Conservation (phyloP, 2,113 vertebrate species). For the Myodes glareolus region DNA sequence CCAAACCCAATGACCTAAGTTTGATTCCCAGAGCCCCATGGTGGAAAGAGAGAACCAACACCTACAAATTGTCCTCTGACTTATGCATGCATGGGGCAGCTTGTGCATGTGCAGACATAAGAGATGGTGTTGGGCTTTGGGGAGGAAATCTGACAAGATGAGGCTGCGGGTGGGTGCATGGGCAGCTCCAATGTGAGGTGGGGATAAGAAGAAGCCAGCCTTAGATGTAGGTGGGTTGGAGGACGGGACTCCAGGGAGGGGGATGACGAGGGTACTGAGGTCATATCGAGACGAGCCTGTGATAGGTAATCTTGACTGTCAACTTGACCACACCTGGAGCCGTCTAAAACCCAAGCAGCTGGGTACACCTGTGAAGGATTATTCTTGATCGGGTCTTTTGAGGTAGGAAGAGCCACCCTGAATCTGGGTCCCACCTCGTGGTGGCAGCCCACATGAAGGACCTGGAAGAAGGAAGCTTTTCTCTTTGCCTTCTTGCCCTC, state of each 20-base stretch:
- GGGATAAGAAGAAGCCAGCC: not conserved
- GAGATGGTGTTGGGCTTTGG: not conserved
- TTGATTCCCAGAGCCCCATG: not conserved
- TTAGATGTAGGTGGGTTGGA: not conserved
- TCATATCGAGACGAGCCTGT: not conserved
- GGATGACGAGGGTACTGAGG: not conserved
- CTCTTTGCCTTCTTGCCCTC: not conserved
- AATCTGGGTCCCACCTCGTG: not conserved
- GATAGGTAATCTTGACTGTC: not conserved
- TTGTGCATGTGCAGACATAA: not conserved
- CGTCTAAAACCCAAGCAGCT: not conserved
- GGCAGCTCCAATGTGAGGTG: not conserved
- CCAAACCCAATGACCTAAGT: not conserved
- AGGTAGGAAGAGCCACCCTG: not conserved
- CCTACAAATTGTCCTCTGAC: not conserved
- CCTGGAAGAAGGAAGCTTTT: rapidly evolving
- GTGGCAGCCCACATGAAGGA: not conserved
- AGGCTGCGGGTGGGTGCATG: too few species aligned
- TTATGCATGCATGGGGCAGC: not conserved
- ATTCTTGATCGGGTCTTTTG: not conserved
- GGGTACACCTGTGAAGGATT: not conserved
- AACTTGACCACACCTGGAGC: not conserved
- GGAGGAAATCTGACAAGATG: not conserved
- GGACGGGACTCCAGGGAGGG: not conserved
- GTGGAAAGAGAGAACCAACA: not conserved